Base-by-base conservation (phyloP, 1,140 invertebrate species). In the Venustaconcha ellipsiformis region DNA sequence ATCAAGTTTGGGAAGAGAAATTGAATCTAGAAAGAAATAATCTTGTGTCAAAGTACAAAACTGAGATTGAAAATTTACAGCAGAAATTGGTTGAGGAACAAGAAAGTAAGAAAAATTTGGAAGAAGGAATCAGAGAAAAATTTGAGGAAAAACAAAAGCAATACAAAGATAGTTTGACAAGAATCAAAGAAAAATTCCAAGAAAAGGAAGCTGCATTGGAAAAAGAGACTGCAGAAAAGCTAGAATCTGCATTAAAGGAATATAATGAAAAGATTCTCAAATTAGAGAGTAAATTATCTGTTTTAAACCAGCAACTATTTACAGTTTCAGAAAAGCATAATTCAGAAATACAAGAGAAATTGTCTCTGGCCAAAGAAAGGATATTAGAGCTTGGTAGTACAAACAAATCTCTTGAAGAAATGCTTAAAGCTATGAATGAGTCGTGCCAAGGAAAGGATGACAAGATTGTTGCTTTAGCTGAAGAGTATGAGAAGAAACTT, bases 101-200 rank as follows among this genome's bases (percentile, higher is more conserved):
- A 37, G 67, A 76, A 62, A 77, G 79, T 67, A 68, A 78, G 14
- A 80, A 79, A 71, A 62, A 68, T 14, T 57, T 84, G 64, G 84
- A 86, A 59, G 82, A 80, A 55, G 80, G 80, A 65, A 84, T 86
- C 70, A 84, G 82, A 78, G 72, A 75, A 20, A 74, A 87, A 63
- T 84, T 85, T 79, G 80, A 86, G 60, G 82, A 86, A 57, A 79
- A 81, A 68, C 80, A 84, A 66, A 74, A 66, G n/a, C 78, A 83
- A 70, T 83, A 74, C 65, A 87, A 87, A 70, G 84, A 87, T 23
- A 81, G 74, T 20, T 73, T 85, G 78, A 74, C 76, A 18, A 85
- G 83, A 76, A 70, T 87, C 48, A 87, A 84, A 74, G 82, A 88
- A 67, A 80, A 83, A 68, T 86, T 84, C 82, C 81, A 87, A 75